Evolutionary conservation across 2,888 invertebrate genomes (phyloP).

Genomic region (Oxystoma pomonae): DNA sequence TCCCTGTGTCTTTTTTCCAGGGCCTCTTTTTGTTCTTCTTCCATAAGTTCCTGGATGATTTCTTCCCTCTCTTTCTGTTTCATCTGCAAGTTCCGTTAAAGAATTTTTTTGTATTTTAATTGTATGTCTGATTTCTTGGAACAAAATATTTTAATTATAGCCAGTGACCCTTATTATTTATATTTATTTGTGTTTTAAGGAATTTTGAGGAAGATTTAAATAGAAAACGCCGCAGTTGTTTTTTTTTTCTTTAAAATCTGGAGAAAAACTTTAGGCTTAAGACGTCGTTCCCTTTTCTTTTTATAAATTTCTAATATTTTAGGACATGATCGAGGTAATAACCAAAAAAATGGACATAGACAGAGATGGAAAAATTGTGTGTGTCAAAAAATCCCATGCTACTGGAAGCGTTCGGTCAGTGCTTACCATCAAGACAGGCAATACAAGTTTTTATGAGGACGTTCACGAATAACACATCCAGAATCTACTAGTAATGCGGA

Average conservation of each 20-base stretch:
- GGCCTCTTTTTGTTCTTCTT: conserved; percentile 52
- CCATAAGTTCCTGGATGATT: conserved; percentile 48
- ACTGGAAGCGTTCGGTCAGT: conserved; percentile 69
- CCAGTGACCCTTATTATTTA: no score
- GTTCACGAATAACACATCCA: conserved; percentile 32
- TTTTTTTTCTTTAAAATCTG: no score
- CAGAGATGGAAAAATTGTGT: conserved; percentile 66
- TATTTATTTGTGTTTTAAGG: no score
- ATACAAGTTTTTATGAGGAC: conserved; percentile 42
- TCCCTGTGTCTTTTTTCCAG: conserved; percentile 45
- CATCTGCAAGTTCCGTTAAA: conserved; percentile 25
- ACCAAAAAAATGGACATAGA: conserved; percentile 72
- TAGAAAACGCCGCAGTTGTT: no score
- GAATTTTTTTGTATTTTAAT: no score
- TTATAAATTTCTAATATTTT: no score
- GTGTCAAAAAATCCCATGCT: conserved; percentile 62
- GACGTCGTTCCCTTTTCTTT: no score
- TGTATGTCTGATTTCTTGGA: no score
- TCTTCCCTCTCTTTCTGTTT: conserved; percentile 46
- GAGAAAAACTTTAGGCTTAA: no score
- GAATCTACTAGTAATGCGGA: no score
- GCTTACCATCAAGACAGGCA: conserved; percentile 60
- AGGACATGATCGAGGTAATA: conserved; percentile 71
- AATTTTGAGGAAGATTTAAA: no score
- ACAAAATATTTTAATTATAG: no score